Conservation (phyloP, 1,140 invertebrate species). For the Phortica variegata region DNA sequence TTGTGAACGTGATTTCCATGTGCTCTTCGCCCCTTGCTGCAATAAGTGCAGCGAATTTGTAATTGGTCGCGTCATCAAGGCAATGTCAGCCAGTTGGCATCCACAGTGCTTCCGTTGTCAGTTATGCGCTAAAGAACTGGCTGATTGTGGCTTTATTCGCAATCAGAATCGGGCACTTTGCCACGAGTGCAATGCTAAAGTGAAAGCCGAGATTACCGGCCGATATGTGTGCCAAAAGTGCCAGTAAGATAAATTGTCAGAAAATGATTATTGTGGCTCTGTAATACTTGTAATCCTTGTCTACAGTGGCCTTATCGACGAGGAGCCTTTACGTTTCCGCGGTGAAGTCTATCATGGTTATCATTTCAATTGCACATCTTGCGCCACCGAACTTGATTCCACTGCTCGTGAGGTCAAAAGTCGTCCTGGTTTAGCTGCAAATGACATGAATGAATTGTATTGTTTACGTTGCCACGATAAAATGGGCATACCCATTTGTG, state of each 20-base stretch:
- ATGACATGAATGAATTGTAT: constrained; percentile 94
- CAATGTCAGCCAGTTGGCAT: constrained; percentile 99
- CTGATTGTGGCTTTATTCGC: constrained; percentile 96
- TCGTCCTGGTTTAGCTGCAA: constrained; percentile 83
- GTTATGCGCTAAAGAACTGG: constrained; percentile 85
- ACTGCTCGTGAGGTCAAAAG: constrained; percentile 94
- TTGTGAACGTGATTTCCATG: constrained; percentile 99
- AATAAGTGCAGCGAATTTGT: constrained; percentile 96
- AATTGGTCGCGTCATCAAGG: constrained; percentile 97
- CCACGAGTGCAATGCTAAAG: constrained; percentile 93
- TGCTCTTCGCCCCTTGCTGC: constrained; percentile 97
- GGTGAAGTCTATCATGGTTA: constrained; percentile 99
- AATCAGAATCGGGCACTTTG: constrained; percentile 91
- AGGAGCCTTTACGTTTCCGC: constrained; percentile 91
- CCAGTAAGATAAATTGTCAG: constrained; percentile 75
- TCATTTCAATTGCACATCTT: constrained; percentile 96
- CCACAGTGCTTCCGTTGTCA: constrained; percentile 96
- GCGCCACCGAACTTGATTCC: constrained; percentile 81
- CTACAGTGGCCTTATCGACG: constrained; percentile 89
- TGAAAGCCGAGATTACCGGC: constrained; percentile 91
- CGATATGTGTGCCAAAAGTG: constrained; percentile 99
- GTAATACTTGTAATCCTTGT: neutral
- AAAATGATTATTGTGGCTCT: constrained; percentile 4
- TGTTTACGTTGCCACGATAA: constrained; percentile 98
- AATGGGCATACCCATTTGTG: constrained; percentile 98